Conservation (phyloP, 2,888 invertebrate species). For the Cerastoderma edule region DNA sequence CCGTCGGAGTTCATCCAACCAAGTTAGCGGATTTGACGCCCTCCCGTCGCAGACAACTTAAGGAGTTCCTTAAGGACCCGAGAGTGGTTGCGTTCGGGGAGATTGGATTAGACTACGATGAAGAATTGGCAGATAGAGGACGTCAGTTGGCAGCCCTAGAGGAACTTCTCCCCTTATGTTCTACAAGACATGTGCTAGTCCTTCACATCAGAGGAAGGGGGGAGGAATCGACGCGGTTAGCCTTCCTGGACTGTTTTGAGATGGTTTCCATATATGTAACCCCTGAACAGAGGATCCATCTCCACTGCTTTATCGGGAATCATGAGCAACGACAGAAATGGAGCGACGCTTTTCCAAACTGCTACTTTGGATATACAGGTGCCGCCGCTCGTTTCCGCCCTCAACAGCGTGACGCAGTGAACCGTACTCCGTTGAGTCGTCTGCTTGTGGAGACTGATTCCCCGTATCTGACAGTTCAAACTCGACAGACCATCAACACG, state of each 20-base stretch:
- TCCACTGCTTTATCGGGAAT: conserved; percentile 19
- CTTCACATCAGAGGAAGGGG: no score
- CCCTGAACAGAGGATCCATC: conserved; percentile 24
- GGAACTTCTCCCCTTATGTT: no score
- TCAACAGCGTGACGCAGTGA: conserved; percentile 14
- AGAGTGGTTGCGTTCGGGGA: no score
- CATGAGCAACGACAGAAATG: not conserved
- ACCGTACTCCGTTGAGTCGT: not conserved
- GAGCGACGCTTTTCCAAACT: conserved; percentile 29
- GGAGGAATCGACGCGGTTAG: no score
- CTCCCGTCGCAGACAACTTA: no score
- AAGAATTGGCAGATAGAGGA: no score
- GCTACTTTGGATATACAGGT: conserved; percentile 23
- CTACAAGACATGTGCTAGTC: no score
- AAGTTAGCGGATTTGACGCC: no score
- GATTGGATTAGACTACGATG: no score
- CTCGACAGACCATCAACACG: conserved; percentile 12
- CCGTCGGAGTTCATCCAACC: no score
- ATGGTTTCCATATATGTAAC: not conserved
- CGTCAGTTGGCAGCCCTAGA: no score
- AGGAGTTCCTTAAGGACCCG: no score
- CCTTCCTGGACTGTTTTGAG: conserved; percentile 10
- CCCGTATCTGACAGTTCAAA: conserved; percentile 15
- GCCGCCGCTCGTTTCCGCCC: not conserved
- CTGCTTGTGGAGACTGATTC: conserved; percentile 25